Evolutionary conservation across 1,140 invertebrate species (phyloP), one percentile per base, ranked within the genome.

Genomic region (Drosophila seguyi): DNA sequence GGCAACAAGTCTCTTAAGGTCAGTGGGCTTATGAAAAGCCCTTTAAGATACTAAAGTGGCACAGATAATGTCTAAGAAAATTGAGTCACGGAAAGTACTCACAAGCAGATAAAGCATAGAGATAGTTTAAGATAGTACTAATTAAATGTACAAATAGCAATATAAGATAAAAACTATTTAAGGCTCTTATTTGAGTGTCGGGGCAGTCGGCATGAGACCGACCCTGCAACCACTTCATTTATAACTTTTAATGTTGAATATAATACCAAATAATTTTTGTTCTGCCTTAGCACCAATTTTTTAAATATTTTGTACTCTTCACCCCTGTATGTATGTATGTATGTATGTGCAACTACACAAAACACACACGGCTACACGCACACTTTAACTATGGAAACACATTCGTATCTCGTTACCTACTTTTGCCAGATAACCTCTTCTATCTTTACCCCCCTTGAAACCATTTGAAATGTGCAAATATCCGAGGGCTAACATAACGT

Each of bases 371-470:
- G 66, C 67, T 27, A 66, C 61, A 57, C 66, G 57, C 22, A 72
- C 66, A 72, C 36, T 29, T 48, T 57, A 56, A 72, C 50, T 57
- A 29, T 41, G 27, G 53, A 52, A 52, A 56, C 66, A 58, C 66
- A 72, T 36, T 72, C 67, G 69, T 73, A 59, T 72, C 53, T 57
- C 48, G 38, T 72, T 59, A 47, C 56, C 53, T 50, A 59, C 45
- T 47, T 59, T 73, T 73, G 67, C 66, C 69, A 72, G 69, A 72
- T 73, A 73, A 73, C 69, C 66, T 36, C 14, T 29, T 59, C 52
- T 71, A 71, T 72, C 20, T 61, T 7, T 41, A 13, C 11, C 11
- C 48, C 16, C 47, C n/a, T n/a, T n/a, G n/a, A 25, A 25, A 25
- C 25, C 4, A 25, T 59, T 16, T 50, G 36, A 72, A 25, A 48